Base-by-base conservation (phyloP, 35 echinoderm and acorn worm species). In the Holothuria glaberrima region DNA sequence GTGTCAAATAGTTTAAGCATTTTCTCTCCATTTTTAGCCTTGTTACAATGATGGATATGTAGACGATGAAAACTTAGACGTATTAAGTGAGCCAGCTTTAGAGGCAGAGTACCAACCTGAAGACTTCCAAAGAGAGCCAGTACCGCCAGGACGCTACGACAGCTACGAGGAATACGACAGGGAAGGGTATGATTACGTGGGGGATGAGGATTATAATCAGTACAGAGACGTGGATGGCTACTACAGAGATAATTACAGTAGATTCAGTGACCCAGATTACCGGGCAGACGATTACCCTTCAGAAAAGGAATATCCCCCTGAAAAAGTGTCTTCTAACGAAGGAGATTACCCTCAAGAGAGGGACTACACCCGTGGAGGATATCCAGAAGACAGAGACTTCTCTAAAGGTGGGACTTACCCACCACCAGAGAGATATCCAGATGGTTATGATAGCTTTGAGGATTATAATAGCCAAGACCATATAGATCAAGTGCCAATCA, bases 361-460 rank as follows among this genome's bases (percentile, higher is more conserved):
- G 6, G 52, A 30, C 14, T 81, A 84, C 56, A 56, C 52, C 27
- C 56, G 46, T 28, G 59, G 56, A 61, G 57, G 46, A 84, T 84
- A 84, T 61, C 57, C 80, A 9, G 80, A 84, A 30, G 30, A 35
- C 0, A 33, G 26, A 61, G 80, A 84, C 80, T 84, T 61, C 31
- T 30, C 80, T 9, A 57, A 63, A 84, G 54, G 57, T 24, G 80
- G 19, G 80, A 30, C 61, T 29, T 59, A 84, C 25, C 25, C 27
- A 26, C 79, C 52, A 1, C 46, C 12, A 9, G 80, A 84, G 19
- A 59, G 80, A 17, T 84, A 84, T n/a, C 80, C 52, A 12, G 80
- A 84, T 46, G 85, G 85, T 16, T 87, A 87, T 26, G 85, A 87
- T 41, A 87, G 85, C 28, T 87, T 70, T 62, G 85, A 87, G 22